Conservation (phyloP, 2,888 invertebrate genomes). For the Microctonus hyperodae region DNA sequence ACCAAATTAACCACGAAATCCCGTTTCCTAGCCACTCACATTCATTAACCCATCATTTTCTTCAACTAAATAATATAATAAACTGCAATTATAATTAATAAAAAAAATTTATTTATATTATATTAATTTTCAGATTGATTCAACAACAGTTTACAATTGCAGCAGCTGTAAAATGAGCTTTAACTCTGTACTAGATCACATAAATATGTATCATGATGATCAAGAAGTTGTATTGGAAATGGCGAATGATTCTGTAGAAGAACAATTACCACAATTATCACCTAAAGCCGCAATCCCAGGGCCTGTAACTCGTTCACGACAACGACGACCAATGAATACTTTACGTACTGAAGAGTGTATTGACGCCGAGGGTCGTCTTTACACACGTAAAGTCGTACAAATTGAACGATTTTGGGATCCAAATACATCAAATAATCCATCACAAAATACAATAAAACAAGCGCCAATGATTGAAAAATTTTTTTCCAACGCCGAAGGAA, state of each 20-base stretch:
- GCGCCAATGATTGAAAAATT: slow-evolving; percentile 61
- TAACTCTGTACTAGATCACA: slow-evolving; percentile 71
- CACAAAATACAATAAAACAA: slow-evolving; percentile 41
- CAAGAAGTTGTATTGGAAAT: slow-evolving; percentile 74
- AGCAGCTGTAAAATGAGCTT: slow-evolving; percentile 73
- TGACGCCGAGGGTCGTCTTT: slow-evolving; percentile 65
- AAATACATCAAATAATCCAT: slow-evolving; percentile 37
- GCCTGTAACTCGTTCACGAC: slow-evolving; percentile 41
- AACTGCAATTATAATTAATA: background rate
- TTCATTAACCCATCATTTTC: background rate
- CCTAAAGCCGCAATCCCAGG: slow-evolving; percentile 24
- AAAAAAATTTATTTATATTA: slow-evolving; percentile 26
- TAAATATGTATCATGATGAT: slow-evolving; percentile 71
- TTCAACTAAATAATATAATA: background rate
- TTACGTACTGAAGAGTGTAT: slow-evolving; percentile 64
- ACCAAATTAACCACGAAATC: slow-evolving; percentile 2
- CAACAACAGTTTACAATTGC: slow-evolving; percentile 69
- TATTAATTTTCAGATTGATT: slow-evolving; percentile 40
- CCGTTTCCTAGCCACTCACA: slow-evolving; percentile 1
- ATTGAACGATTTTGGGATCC: slow-evolving; percentile 68
- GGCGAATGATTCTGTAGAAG: slow-evolving; percentile 48
- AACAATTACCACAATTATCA: background rate
- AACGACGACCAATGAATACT: slow-evolving; percentile 60
- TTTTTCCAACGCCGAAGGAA: slow-evolving; percentile 59
- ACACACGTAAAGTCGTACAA: slow-evolving; percentile 68